These are phyloP conservation scores for Zaprionus inermis DNA, from an alignment of 1,140 invertebrate genomes.

Conservation along the genomic window DNA sequence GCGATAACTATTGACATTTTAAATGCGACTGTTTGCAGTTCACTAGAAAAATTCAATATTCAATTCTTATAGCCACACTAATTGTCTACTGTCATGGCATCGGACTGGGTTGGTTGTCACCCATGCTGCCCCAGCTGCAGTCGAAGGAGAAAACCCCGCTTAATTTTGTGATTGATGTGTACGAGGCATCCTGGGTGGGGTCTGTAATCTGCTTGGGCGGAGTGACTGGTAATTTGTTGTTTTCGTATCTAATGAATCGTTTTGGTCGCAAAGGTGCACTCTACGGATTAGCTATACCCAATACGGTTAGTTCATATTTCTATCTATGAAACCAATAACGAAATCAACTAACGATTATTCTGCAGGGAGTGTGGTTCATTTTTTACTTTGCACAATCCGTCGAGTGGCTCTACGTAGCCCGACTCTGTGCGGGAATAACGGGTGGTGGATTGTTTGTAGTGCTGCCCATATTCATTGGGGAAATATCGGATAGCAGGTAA, in stretches of 20 bases:
- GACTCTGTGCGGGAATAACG: slow-evolving; percentile 82
- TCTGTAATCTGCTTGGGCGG: slow-evolving; percentile 76
- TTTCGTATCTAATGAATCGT: slow-evolving; percentile 78
- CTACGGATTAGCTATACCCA: slow-evolving; percentile 67
- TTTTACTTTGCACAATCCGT: slow-evolving; percentile 72
- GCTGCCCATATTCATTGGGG: slow-evolving; percentile 78
- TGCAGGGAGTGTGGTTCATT: slow-evolving; percentile 70
- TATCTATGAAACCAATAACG: not conserved
- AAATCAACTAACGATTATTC: not conserved
- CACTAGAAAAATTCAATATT: not conserved
- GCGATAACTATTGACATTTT: not conserved
- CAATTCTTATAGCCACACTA: slow-evolving; percentile 72
- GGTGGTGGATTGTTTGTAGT: slow-evolving; percentile 73
- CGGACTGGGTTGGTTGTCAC: slow-evolving; percentile 84
- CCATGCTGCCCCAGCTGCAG: slow-evolving; percentile 82
- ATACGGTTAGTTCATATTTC: slow-evolving; percentile 63
- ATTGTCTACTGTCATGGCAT: slow-evolving; percentile 84
- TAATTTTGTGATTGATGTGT: slow-evolving; percentile 59
- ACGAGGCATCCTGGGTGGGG: slow-evolving; percentile 80
- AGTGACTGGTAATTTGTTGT: slow-evolving; percentile 70
- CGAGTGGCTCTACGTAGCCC: slow-evolving; percentile 78
- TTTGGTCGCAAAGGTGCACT: slow-evolving; percentile 79
- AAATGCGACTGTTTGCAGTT: not conserved
- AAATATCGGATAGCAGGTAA: slow-evolving; percentile 80
- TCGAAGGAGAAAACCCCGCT: slow-evolving; percentile 69